Conservation (phyloP, 2,113 vertebrate species). For the Scolopax mira region DNA sequence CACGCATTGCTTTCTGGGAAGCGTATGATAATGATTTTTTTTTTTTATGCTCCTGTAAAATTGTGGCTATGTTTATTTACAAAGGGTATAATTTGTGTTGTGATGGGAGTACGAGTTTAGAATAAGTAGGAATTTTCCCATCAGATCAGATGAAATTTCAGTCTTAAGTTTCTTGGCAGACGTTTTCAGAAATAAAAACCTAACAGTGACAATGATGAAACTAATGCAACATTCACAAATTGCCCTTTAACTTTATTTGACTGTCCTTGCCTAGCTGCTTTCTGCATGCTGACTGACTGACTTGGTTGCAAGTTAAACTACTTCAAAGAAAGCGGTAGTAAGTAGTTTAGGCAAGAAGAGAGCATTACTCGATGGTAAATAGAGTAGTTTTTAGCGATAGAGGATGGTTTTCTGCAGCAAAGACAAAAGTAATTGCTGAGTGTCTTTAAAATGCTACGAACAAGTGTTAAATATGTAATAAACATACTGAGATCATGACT, state of each 20-base stretch:
- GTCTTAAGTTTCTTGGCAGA: not conserved
- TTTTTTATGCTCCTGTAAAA: not conserved
- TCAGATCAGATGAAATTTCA: not conserved
- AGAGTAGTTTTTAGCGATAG: not conserved
- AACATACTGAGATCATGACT: not conserved
- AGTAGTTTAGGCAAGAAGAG: not conserved
- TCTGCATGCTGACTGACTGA: not conserved
- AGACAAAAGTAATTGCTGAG: not conserved
- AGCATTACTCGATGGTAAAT: not conserved
- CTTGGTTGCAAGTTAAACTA: not conserved
- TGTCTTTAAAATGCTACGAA: not conserved
- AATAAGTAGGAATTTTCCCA: not conserved
- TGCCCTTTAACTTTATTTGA: not conserved
- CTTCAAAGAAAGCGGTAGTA: not conserved
- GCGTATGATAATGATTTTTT: not conserved
- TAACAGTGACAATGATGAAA: not conserved
- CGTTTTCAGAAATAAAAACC: not conserved
- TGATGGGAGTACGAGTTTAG: not conserved
- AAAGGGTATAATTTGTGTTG: not conserved
- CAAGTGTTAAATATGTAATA: not conserved
- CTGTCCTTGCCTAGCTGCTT: not conserved
- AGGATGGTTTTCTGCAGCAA: not conserved
- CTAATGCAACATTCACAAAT: not conserved
- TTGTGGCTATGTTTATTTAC: constrained; percentile 9
- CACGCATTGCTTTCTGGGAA: not conserved